Evolutionary conservation across 2,797 vertebrate species (phyloP), one percentile per base, ranked within the genome.

Genomic region (Melanogrammus aeglefinus): DNA sequence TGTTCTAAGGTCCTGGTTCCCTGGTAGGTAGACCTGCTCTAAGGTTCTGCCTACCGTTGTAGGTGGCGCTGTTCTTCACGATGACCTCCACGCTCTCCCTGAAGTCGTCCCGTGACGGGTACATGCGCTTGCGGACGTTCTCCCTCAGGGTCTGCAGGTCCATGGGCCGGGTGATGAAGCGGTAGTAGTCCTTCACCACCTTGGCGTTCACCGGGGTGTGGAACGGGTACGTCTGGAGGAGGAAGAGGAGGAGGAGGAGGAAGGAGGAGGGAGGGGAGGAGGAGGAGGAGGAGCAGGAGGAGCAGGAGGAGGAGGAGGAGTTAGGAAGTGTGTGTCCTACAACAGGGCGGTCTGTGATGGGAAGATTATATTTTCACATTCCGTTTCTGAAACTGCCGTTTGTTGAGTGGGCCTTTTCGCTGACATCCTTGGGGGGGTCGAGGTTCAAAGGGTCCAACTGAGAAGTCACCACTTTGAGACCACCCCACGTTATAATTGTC

Each of bases 181-280:
- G 99, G n/a, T 99, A 99, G 87, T 99, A 99, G 90, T 99, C 97
- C 87, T 99, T 99, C 79, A 99, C 98, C 57, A 98, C 96, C 88
- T 99, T 99, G 57, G 95, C 96, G 72, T 99, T 99, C 44, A 99
- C 98, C 0, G 98, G 97, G 0, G 97, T 98, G 86, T 99, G 98
- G 80, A 99, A 99, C 0, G 98, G 98, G 80, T 99, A 99, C 0
- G 97, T 99, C 98, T 99, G 85, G 69, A 41, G 85, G 70, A 41
- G 3, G 9, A 41, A 63, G 27, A 18, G 57, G 21, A 63, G 57
- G 21, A 63, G 21, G 51, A 63, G 51, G 24, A 18, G 21, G 51
- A 63, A 63, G 21, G 51, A 57, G 85, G 69, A 41, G 85, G 70
- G 16, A 21, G 18, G n/a, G 51, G 21, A 57, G 21, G 51, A 63